Conservation (phyloP, 2,113 vertebrate genomes). For the Ageneiosus marmoratus region DNA sequence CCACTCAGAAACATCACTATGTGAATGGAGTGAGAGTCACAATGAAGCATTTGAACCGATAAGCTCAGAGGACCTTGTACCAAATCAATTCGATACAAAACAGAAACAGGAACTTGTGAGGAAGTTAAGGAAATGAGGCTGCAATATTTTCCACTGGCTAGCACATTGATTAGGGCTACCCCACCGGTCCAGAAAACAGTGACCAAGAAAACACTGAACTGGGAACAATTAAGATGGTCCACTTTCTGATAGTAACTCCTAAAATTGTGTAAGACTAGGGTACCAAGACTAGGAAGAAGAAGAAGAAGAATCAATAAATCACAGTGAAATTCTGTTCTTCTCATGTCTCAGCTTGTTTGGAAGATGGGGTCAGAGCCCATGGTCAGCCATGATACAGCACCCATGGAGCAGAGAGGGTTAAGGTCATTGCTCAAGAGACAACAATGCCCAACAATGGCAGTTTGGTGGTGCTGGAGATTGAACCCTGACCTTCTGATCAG, state of each 20-base stretch:
- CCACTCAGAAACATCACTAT: not conserved
- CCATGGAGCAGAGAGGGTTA: no score
- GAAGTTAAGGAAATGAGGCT: not conserved
- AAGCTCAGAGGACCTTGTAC: not conserved
- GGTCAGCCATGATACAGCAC: no score
- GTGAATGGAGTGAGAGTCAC: not conserved
- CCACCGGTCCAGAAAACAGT: not conserved
- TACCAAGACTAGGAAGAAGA: not conserved
- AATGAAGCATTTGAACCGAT: not conserved
- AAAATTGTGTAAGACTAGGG: not conserved
- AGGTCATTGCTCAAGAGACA: no score
- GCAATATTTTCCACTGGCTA: not conserved
- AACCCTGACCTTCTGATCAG: no score
- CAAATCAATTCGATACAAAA: not conserved
- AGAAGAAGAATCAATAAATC: no score
- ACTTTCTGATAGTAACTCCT: not conserved
- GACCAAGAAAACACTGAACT: not conserved
- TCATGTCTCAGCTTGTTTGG: no score
- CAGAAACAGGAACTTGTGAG: not conserved
- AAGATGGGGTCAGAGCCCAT: no score
- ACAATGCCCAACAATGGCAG: no score
- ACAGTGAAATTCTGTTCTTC: no score
- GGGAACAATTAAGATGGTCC: not conserved
- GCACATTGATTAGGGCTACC: not conserved
- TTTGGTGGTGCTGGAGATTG: no score